Evolutionary conservation across 2,113 vertebrate species (phyloP).

Genomic region (Psettodes erumei): DNA sequence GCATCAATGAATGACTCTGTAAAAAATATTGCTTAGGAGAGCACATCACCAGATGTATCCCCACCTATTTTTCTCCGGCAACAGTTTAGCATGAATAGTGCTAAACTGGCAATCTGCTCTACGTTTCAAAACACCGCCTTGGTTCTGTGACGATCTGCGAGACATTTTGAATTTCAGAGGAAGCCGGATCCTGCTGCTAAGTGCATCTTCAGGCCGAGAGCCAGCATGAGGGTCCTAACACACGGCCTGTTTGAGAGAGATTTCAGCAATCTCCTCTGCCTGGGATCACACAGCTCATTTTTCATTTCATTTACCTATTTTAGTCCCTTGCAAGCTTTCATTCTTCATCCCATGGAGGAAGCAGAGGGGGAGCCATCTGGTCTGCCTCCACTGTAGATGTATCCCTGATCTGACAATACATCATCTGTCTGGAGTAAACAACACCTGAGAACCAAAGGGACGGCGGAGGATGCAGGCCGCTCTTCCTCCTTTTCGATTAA

Average conservation of each 20-base stretch:
- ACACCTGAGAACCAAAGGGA: slow-evolving; percentile 53
- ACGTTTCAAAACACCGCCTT: slow-evolving; percentile 27
- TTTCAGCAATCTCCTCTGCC: slow-evolving; percentile 30
- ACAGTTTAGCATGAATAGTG: not conserved
- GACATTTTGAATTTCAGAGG: slow-evolving; percentile 45
- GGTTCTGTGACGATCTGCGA: slow-evolving; percentile 29
- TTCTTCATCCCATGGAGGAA: slow-evolving; percentile 52
- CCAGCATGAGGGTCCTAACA: slow-evolving; percentile 48
- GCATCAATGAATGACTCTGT: not conserved
- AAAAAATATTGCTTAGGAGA: not conserved
- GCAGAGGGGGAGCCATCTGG: slow-evolving; percentile 64
- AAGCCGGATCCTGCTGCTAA: slow-evolving; percentile 47
- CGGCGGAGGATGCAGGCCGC: not conserved
- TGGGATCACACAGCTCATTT: slow-evolving; percentile 28
- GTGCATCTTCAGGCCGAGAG: slow-evolving; percentile 48
- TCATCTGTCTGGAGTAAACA: slow-evolving; percentile 54
- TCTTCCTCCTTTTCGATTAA: slow-evolving; percentile 1
- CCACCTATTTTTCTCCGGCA: slow-evolving; percentile 25
- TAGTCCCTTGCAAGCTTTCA: slow-evolving; percentile 38
- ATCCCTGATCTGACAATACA: slow-evolving; percentile 39
- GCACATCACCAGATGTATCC: slow-evolving; percentile 22
- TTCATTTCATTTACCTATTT: slow-evolving; percentile 46
- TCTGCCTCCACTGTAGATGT: slow-evolving; percentile 43
- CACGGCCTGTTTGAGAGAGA: slow-evolving; percentile 33
- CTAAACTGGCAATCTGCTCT: slow-evolving; percentile 34